Evolutionary conservation across 2,888 invertebrate genomes (phyloP).

Genomic region (Scelioninae gen. 1): DNA sequence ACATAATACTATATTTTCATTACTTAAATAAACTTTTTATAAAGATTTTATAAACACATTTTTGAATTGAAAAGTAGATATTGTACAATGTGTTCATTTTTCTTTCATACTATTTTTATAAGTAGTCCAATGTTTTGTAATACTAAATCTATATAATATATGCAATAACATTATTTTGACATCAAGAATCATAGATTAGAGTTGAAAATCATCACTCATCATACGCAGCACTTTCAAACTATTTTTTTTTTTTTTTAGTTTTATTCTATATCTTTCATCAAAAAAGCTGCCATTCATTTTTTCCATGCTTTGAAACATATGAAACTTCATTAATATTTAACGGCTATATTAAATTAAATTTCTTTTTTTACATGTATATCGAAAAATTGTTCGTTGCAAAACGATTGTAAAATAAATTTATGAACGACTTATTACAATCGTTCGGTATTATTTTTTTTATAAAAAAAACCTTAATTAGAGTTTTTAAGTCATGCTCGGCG

Average conservation of each 20-base stretch:
- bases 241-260: constrained; percentile 6
- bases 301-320: constrained; percentile 12
- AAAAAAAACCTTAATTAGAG: too few relatives aligned
- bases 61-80: too few relatives aligned
- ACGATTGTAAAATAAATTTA: background rate
- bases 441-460: too few relatives aligned
- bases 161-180: constrained; percentile 2
- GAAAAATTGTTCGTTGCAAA: background rate
- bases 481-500: background rate
- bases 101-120: too few relatives aligned
- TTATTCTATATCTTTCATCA: constrained; percentile 8
- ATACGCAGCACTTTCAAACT: constrained; percentile 17
- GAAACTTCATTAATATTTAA: constrained; percentile 29
- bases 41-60: too few relatives aligned
- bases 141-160: too few relatives aligned
- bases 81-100: too few relatives aligned
- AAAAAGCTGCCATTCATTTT: constrained; percentile 24
- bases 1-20: too few relatives aligned
- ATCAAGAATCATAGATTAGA: constrained; percentile 18
- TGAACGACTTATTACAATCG: too few relatives aligned
- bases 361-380: constrained; percentile 13
- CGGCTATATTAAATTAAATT: constrained; percentile 12
- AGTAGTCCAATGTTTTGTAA: too few relatives aligned
- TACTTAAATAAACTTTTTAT: too few relatives aligned
- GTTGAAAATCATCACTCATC: constrained; percentile 36